phyloP scores from a whole-genome alignment of 1,140 invertebrate genomes.

The silkworm (Bombyx mori) region DNA sequence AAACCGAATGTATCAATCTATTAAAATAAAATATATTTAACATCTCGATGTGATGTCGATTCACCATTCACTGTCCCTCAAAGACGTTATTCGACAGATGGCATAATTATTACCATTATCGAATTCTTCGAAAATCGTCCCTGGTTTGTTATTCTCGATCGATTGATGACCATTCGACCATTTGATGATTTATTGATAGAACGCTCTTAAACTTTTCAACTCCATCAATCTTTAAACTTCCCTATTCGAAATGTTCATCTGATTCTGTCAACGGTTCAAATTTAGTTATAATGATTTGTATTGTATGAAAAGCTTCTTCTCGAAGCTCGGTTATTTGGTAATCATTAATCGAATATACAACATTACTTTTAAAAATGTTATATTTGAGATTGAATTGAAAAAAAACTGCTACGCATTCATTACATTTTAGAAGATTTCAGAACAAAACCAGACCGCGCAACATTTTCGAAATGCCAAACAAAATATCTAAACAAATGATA shows the following conservation, averaged over 20 bases:
- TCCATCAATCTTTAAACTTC: constrained; percentile 22
- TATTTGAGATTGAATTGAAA: too few species aligned
- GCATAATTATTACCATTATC: constrained; percentile 12
- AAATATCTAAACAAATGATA: too few species aligned
- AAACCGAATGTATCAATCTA: constrained; percentile 10
- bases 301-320: too few species aligned
- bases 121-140: constrained; percentile 4
- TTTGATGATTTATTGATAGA: constrained; percentile 22
- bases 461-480: too few species aligned
- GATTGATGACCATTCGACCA: constrained; percentile 11
- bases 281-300: too few species aligned
- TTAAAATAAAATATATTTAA: constrained; percentile 2
- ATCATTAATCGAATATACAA: neutral
- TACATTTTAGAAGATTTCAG: too few species aligned
- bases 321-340: neutral
- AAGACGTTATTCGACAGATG: constrained; percentile 1
- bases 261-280: neutral
- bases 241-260: constrained; percentile 13
- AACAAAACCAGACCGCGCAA: too few species aligned
- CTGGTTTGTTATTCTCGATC: neutral
- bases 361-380: too few species aligned
- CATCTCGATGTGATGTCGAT: neutral
- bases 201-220: constrained; percentile 21
- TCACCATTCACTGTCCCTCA: neutral
- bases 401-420: too few species aligned